Conservation (phyloP, 1,140 invertebrate genomes). For the Drosophila gunungcola region DNA sequence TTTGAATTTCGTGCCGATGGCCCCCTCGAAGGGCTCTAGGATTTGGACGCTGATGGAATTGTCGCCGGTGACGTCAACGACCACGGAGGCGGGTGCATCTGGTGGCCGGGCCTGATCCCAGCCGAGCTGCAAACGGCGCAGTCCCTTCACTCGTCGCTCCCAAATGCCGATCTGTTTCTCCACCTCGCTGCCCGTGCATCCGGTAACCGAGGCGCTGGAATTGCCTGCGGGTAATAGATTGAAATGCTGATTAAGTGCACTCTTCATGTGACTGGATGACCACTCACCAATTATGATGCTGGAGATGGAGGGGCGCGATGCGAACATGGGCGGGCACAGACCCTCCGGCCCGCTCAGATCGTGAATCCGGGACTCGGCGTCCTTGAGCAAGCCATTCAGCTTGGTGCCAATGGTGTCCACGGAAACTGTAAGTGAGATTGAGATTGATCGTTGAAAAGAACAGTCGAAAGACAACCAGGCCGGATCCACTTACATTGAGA, state of each 20-base stretch:
- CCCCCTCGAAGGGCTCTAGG: conserved; percentile 85
- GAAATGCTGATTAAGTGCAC: conserved; percentile 7
- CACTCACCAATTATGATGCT: conserved; percentile 84
- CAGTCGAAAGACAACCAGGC: conserved; percentile 87
- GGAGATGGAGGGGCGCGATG: conserved; percentile 81
- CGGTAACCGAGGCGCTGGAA: conserved; percentile 86
- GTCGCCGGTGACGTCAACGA: conserved; percentile 92
- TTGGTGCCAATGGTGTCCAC: conserved; percentile 90
- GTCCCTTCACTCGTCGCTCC: conserved; percentile 92
- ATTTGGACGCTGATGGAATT: conserved; percentile 90
- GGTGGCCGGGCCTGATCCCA: conserved; percentile 90
- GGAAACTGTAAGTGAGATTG: conserved; percentile 87
- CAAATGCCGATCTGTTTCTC: conserved; percentile 95
- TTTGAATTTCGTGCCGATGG: conserved; percentile 95
- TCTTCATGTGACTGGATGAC: conserved; percentile 8
- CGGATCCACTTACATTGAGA: conserved; percentile 91
- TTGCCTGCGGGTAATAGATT: conserved; percentile 64
- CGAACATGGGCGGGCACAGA: conserved; percentile 67
- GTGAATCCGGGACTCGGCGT: conserved; percentile 91
- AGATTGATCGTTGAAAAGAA: conserved; percentile 55
- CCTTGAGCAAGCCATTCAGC: conserved; percentile 90
- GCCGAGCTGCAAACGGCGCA: conserved; percentile 88
- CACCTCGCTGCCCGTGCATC: conserved; percentile 89
- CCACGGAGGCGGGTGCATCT: conserved; percentile 91
- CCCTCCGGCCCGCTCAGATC: conserved; percentile 87